These are phyloP conservation scores for Cnemophilus loriae DNA, from an alignment of 2,113 vertebrate species.

Conservation along the genomic window DNA sequence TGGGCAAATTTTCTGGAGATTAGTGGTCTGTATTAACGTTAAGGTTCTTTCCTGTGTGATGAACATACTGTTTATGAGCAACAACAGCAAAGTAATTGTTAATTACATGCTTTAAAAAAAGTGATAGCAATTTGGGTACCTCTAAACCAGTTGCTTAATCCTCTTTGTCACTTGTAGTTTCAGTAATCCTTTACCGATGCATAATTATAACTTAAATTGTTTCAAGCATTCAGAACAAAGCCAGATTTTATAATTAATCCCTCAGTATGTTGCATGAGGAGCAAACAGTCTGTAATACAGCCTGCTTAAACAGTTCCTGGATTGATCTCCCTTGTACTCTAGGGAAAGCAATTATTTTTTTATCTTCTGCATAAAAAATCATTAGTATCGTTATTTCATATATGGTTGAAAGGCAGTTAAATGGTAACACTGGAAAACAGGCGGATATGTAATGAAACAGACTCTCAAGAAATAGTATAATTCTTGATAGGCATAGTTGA, in stretches of 20 bases:
- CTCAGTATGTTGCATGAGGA: not conserved
- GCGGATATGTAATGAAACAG: not conserved
- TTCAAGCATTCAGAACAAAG: not conserved
- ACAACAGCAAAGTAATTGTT: not conserved
- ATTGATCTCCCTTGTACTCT: not conserved
- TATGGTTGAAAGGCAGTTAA: not conserved
- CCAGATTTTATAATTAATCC: conserved; percentile 9
- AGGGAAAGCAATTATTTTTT: not conserved
- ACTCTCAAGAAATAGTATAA: not conserved
- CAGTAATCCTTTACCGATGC: not conserved
- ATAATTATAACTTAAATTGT: conserved; percentile 2
- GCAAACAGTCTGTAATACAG: not conserved
- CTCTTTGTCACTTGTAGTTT: conserved; percentile 16
- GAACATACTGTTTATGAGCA: not conserved
- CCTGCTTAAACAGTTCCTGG: not conserved
- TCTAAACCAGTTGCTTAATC: conserved; percentile 29
- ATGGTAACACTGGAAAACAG: not conserved
- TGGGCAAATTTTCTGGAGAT: not conserved
- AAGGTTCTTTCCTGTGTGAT: not conserved
- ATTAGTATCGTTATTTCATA: not conserved
- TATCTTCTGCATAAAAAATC: not conserved
- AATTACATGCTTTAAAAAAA: not conserved
- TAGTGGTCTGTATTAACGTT: not conserved
- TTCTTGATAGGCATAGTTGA: not conserved
- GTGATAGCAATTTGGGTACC: not conserved